Conservation (phyloP, 2,888 invertebrate genomes). For the Drosophila planitibia region DNA sequence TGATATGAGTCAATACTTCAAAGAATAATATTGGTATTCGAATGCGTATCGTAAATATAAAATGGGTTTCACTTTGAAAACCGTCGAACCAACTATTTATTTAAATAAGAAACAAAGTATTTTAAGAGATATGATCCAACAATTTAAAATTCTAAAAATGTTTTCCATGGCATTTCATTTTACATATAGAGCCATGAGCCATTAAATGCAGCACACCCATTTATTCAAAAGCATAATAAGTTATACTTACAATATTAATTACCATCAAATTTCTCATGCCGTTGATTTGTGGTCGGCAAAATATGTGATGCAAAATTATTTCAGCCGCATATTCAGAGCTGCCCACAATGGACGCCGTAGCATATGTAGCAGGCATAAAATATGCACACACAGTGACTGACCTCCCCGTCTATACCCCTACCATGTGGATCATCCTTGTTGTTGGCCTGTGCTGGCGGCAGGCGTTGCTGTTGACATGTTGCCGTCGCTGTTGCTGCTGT, state of each 20-base stretch:
- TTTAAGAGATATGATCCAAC: neutral
- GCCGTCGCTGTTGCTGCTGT: slow-evolving; percentile 62
- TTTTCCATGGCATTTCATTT: slow-evolving; percentile 48
- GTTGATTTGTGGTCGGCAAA: slow-evolving; percentile 74
- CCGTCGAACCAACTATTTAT: neutral
- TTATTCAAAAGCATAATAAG: slow-evolving; percentile 54
- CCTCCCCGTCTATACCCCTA: slow-evolving; percentile 1
- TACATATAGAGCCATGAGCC: slow-evolving; percentile 50
- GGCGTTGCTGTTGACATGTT: slow-evolving; percentile 79
- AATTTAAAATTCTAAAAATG: neutral
- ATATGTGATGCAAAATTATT: slow-evolving; percentile 71
- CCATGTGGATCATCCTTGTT: slow-evolving; percentile 51
- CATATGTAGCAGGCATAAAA: slow-evolving; percentile 63
- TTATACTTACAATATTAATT: slow-evolving; percentile 78
- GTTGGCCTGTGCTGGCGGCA: slow-evolving; percentile 46
- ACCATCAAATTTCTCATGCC: slow-evolving; percentile 79
- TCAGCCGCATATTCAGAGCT: slow-evolving; percentile 57
- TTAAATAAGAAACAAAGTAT: neutral
- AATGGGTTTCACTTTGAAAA: neutral
- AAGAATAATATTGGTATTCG: slow-evolving; percentile 5
- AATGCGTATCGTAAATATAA: neutral
- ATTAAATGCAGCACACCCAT: slow-evolving; percentile 70
- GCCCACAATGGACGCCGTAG: slow-evolving; percentile 57
- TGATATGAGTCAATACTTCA: slow-evolving; percentile 9
- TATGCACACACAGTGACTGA: slow-evolving; percentile 52